Percentiles rank a stretch among this genome's conserved stretches.
Evolutionary conservation across 2,797 vertebrate species (phyloP).

Genomic region (Silurus lanzhouensis): DNA sequence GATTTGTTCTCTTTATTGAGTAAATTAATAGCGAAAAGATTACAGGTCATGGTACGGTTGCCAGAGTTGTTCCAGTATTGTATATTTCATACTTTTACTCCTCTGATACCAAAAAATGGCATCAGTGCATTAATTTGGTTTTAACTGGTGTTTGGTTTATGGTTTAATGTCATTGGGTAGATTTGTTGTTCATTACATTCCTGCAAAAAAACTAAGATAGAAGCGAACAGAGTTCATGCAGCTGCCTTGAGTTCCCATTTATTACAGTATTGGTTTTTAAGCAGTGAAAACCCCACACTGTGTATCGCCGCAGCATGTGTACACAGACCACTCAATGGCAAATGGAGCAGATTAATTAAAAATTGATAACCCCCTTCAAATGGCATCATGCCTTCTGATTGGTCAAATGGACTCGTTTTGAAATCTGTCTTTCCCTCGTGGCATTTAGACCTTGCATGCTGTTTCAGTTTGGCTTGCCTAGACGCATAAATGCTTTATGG

Average conservation of each 20-base stretch:
- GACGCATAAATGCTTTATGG: constrained; percentile 73
- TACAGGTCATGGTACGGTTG: not conserved
- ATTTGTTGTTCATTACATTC: not conserved
- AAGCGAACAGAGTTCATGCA: not conserved
- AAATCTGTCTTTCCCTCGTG: not conserved
- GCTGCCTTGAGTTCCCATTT: not conserved
- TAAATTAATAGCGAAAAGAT: not conserved
- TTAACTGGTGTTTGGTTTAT: not conserved
- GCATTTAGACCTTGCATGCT: constrained; percentile 56
- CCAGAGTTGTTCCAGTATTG: not conserved
- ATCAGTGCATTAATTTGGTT: not conserved
- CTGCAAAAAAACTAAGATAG: not conserved
- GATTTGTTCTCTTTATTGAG: not conserved
- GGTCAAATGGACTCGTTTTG: constrained; percentile 48
- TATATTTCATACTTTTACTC: not conserved
- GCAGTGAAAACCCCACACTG: not conserved
- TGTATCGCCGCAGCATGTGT: constrained; percentile 20
- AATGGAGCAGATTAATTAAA: constrained; percentile 49
- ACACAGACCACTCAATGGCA: constrained; percentile 43
- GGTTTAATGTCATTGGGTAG: not conserved
- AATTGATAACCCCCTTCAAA: constrained; percentile 27
- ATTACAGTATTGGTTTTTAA: constrained; percentile 16
- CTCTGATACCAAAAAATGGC: not conserved
- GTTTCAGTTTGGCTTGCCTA: constrained; percentile 57
- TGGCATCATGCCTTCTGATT: constrained; percentile 30